phyloP scores from a whole-genome alignment of 2,888 invertebrate species.

The Temnothorax rugatulus region DNA sequence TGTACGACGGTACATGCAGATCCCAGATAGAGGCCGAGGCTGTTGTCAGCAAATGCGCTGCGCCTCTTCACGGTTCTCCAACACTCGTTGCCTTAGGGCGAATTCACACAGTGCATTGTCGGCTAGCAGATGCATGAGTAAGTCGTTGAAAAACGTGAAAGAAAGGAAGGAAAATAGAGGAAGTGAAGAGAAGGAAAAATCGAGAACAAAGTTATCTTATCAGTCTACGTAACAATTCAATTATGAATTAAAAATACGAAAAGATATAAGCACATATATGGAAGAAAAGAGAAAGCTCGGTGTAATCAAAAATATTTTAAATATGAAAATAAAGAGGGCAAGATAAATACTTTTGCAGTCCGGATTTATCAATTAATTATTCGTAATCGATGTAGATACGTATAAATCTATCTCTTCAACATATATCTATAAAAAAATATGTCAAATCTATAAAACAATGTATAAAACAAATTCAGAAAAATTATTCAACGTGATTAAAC shows the following conservation, averaged over 20 bases:
- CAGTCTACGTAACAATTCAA: neutral
- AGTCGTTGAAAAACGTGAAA: conserved; percentile 3
- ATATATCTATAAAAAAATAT: neutral
- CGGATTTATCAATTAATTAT: neutral
- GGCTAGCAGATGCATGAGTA: neutral
- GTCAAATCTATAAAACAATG: neutral
- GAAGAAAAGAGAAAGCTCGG: neutral
- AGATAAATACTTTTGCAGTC: neutral
- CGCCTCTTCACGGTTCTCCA: conserved; percentile 34
- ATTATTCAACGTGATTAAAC: neutral
- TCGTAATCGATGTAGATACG: neutral
- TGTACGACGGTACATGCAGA: conserved; percentile 65
- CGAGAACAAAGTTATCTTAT: neutral
- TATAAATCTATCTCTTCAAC: neutral
- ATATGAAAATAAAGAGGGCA: neutral
- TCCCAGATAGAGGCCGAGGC: conserved; percentile 69
- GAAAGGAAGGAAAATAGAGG: neutral
- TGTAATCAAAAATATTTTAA: neutral
- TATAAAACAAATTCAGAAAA: neutral
- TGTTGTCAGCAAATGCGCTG: conserved; percentile 66
- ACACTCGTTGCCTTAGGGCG: conserved; percentile 36
- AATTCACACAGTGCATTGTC: conserved; percentile 45
- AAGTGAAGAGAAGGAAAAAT: neutral
- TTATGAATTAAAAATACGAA: neutral
- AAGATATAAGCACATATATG: neutral